Percentiles rank a stretch among this genome's conserved stretches.
Conservation (phyloP, 2,888 invertebrate genomes). For the Caenorhabditis doughertyi region DNA sequence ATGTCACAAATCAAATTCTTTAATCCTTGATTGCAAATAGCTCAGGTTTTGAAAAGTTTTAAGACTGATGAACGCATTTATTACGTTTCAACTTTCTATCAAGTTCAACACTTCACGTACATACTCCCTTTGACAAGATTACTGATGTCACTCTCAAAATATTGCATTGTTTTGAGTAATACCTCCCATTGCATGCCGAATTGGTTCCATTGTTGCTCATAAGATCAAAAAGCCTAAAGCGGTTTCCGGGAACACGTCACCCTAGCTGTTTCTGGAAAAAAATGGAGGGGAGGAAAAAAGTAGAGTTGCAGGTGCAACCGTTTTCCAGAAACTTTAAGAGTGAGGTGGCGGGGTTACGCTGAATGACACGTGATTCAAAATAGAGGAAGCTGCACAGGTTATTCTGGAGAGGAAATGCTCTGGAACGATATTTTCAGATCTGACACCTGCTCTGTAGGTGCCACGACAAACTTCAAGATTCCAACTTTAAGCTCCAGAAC, state of each 20-base stretch:
- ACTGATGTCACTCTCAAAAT: constrained; percentile 43
- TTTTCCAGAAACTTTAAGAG: constrained; percentile 27
- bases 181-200: constrained; percentile 31
- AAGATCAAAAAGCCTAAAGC: constrained; percentile 32
- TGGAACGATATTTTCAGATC: too few species aligned
- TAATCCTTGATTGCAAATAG: not conserved
- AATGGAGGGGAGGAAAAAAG: not conserved
- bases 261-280: constrained; percentile 5
- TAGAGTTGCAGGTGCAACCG: constrained; percentile 34
- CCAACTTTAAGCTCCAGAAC: too few species aligned
- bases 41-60: not conserved
- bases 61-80: not conserved
- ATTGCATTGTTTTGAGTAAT: constrained; percentile 7
- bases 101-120: constrained; percentile 18
- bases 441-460: too few species aligned
- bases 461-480: too few species aligned
- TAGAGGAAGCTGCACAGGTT: too few species aligned
- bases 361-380: constrained; percentile 15
- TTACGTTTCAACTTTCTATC: not conserved
- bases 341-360: not conserved
- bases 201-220: constrained; percentile 40
- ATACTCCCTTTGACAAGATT: constrained; percentile 6
- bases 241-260: constrained; percentile 41
- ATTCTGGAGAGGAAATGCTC: too few species aligned
- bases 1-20: not conserved